Evolutionary conservation across 2,888 invertebrate species (phyloP), one percentile per base, ranked within the genome.

Genomic region (Aleiodes leptofemur): DNA sequence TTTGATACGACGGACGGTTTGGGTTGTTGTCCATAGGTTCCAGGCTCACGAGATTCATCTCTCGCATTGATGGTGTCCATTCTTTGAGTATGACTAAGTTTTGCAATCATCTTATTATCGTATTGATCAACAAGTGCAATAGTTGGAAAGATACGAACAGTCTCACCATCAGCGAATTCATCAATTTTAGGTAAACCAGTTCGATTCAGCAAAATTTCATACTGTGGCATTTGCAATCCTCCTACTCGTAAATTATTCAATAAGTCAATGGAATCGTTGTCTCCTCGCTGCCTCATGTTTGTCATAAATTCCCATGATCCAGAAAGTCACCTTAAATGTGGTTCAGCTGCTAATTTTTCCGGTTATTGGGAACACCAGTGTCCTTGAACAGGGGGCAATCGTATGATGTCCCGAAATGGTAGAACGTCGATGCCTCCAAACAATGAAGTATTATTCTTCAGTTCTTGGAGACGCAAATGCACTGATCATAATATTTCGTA

Each of bases 261-360:
- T 5, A 78, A 4, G 51, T 78, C 77, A 23, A 77, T 71, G 55
- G 78, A 80, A n/a, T 50, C 38, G 4, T 53, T 68, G 72, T 87
- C 86, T 73, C 82, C 78, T 50, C 76, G 86, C 51, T 77, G 87
- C 4, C 86, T 79, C 84, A 87, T 86, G 31, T 88, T 87, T 51
- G 82, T 80, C 0, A 81, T 83, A 0, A 86, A 70, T 81, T 86
- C 85, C 69, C 84, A 86, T 73, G 86, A 81, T 0, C 76, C 77
- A 57, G 80, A 79, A 14, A 23, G 70, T 14, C 77, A 76, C 82
- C 79, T 80, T 56, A 82, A 70, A 66, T 82, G 74, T 3, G 83
- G 50, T 76, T 83, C 85, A 1, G 82, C 81, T 9, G 69, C 31
- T 31, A n/a, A 77, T 76, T 72, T 76, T 76, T 31, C 73, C 7